Evolutionary conservation across 2,113 vertebrate species (phyloP).

Genomic region (Antennarius striatus): DNA sequence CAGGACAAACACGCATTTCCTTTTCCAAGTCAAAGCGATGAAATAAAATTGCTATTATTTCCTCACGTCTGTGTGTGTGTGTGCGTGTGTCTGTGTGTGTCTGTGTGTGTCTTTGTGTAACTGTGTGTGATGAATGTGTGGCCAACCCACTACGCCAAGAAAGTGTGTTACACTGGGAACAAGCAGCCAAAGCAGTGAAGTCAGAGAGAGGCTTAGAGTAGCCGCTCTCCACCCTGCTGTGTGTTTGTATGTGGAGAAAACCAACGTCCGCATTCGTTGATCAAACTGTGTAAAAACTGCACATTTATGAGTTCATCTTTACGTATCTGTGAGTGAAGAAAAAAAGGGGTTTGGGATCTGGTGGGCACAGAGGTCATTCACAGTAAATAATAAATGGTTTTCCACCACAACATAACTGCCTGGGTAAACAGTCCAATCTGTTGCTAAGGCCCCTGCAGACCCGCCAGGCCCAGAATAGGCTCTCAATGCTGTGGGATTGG

Average conservation of each 20-base stretch:
- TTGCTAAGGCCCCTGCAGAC: conserved; percentile 75
- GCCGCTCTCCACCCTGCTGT: not conserved
- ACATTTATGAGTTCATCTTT: not conserved
- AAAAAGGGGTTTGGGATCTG: not conserved
- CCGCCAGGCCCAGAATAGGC: conserved; percentile 77
- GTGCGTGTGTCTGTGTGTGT: conserved; percentile 7
- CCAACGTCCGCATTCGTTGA: not conserved
- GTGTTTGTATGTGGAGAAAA: not conserved
- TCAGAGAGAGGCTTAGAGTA: not conserved
- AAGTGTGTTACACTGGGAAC: conserved; percentile 8
- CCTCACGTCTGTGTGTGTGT: not conserved
- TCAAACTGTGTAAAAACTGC: not conserved
- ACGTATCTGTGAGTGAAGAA: not conserved
- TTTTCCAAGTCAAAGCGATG: not conserved
- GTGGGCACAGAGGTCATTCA: conserved; percentile 26
- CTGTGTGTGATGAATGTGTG: conserved; percentile 4
- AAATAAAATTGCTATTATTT: not conserved
- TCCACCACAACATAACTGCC: conserved; percentile 46
- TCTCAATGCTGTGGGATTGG: conserved; percentile 65
- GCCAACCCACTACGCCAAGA: conserved; percentile 20
- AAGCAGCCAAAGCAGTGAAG: not conserved
- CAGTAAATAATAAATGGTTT: conserved; percentile 62
- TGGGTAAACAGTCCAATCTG: conserved; percentile 77
- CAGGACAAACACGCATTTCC: conserved; percentile 50
- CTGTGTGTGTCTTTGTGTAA: conserved; percentile 5